Conservation (phyloP, 2,113 vertebrate species). For the Lota lota region DNA sequence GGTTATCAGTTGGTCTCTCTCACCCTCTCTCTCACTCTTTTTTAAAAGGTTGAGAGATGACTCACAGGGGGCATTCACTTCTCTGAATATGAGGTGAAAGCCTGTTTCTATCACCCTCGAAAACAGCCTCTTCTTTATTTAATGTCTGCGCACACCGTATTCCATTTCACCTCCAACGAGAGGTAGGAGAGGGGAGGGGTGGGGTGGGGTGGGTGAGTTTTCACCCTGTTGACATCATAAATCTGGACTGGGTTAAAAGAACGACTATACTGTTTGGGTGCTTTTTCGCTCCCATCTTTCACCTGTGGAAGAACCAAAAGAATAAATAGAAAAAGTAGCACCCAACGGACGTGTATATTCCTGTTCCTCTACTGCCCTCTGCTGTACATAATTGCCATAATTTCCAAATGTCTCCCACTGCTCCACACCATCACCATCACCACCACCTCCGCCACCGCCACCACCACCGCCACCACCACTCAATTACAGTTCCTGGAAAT, state of each 20-base stretch:
- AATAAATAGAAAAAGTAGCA: conserved; percentile 4
- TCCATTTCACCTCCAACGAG: conserved; percentile 60
- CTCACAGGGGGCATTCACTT: conserved; percentile 51
- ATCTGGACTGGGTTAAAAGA: conserved; percentile 67
- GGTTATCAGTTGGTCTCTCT: conserved; percentile 64
- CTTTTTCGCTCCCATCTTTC: conserved; percentile 61
- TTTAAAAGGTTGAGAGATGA: conserved; percentile 61
- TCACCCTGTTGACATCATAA: conserved; percentile 66
- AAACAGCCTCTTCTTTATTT: conserved; percentile 61
- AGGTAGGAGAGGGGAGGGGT: conserved; percentile 16
- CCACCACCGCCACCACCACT: too few species aligned
- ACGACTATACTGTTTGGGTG: conserved; percentile 49
- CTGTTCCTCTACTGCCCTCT: conserved; percentile 74
- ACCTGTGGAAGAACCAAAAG: conserved; percentile 54
- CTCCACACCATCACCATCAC: conserved; percentile 16
- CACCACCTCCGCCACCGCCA: too few species aligned
- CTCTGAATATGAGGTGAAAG: conserved; percentile 47
- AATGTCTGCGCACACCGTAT: conserved; percentile 47
- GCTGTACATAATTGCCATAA: conserved; percentile 49
- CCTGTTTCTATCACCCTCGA: conserved; percentile 36
- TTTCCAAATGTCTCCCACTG: conserved; percentile 12
- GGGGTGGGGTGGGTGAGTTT: conserved; percentile 41
- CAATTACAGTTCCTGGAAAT: conserved; percentile 20
- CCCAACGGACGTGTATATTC: conserved; percentile 18
- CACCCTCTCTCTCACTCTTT: conserved; percentile 20